Conservation (phyloP, 2,888 invertebrate species). For the Drosophila neutralis region DNA sequence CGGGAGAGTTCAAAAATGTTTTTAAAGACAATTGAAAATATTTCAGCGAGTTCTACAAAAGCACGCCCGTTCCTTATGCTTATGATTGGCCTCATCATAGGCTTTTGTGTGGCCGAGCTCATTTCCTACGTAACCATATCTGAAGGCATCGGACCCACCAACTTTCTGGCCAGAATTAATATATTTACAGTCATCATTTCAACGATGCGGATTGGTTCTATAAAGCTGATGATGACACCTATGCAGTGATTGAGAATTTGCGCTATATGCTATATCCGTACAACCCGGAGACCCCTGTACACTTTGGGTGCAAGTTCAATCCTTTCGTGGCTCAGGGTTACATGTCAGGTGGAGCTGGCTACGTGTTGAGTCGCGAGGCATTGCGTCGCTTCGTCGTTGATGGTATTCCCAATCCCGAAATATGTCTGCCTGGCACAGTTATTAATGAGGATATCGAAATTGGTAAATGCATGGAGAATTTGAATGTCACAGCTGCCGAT, state of each 20-base stretch:
- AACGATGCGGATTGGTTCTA: constrained; percentile 16
- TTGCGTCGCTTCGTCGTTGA: neutral
- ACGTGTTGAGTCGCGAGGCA: constrained; percentile 1
- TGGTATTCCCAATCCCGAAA: neutral
- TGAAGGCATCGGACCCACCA: too few relatives aligned
- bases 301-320: constrained; percentile 4
- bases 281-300: neutral
- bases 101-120: too few relatives aligned
- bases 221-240: constrained; percentile 9
- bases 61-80: too few relatives aligned
- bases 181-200: constrained; percentile 3
- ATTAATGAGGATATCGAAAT: constrained; percentile 20
- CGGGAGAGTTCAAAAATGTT: too few relatives aligned
- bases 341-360: constrained; percentile 4
- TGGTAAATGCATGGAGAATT: constrained; percentile 85
- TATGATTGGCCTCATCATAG: too few relatives aligned
- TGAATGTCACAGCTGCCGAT: constrained; percentile 95
- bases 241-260: constrained; percentile 1
- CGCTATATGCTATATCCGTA: constrained; percentile 8
- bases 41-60: too few relatives aligned
- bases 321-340: neutral
- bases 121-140: too few relatives aligned
- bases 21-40: too few relatives aligned
- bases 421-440: neutral
- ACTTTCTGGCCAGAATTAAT: too few relatives aligned